These are phyloP conservation scores for Uropetala carovei DNA, from an alignment of 2,888 invertebrate species.

Conservation along the genomic window DNA sequence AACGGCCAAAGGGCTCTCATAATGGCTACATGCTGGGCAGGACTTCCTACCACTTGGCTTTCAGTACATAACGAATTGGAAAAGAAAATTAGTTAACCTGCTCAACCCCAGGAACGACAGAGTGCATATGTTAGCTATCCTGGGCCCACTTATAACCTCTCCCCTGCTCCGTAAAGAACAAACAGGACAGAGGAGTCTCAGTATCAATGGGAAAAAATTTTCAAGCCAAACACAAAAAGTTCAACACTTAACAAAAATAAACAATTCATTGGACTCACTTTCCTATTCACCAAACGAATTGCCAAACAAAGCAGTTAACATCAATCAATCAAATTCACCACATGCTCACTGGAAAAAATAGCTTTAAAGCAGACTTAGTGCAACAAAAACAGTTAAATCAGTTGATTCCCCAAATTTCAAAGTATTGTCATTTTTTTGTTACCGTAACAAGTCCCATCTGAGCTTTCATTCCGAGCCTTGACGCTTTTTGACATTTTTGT, in stretches of 20 bases:
- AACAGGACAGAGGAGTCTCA: slow-evolving; percentile 48
- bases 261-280: slow-evolving; percentile 56
- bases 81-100: slow-evolving; percentile 62
- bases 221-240: slow-evolving; percentile 51
- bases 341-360: slow-evolving; percentile 63
- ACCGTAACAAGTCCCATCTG: slow-evolving; percentile 62
- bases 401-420: slow-evolving; percentile 49
- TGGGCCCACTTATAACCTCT: slow-evolving; percentile 63
- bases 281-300: slow-evolving; percentile 50
- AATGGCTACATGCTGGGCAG: slow-evolving; percentile 63
- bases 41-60: slow-evolving; percentile 61
- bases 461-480: slow-evolving; percentile 65
- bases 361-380: slow-evolving; percentile 62
- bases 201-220: slow-evolving; percentile 53
- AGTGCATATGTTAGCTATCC: slow-evolving; percentile 61
- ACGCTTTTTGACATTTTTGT: slow-evolving; percentile 62
- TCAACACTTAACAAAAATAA: slow-evolving; percentile 62
- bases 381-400: slow-evolving; percentile 65
- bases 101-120: slow-evolving; percentile 59
- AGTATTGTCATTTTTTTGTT: slow-evolving; percentile 63
- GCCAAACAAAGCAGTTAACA: slow-evolving; percentile 62
- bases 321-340: slow-evolving; percentile 63
- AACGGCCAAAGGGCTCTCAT: slow-evolving; percentile 56
- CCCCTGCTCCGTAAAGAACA: slow-evolving; percentile 38
- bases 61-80: slow-evolving; percentile 60